Conservation (phyloP, 2,113 vertebrate species). For the Galemys pyrenaicus region DNA sequence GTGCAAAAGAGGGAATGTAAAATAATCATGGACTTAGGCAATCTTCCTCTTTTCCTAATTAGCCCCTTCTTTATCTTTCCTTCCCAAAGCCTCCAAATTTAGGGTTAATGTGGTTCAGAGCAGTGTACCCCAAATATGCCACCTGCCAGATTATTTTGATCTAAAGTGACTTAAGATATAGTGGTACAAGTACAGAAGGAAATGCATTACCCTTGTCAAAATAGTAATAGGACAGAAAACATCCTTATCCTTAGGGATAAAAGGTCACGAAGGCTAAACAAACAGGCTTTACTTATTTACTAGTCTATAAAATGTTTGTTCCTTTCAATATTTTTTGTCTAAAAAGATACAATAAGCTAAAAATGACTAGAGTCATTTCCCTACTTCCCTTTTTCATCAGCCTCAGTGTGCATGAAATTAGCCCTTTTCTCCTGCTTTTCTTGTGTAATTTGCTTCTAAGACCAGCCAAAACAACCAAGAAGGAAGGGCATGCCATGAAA, state of each 20-base stretch:
- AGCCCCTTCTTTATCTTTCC: not conserved
- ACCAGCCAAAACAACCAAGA: not conserved
- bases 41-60: rapidly evolving
- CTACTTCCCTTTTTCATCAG: not conserved
- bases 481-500: not conserved
- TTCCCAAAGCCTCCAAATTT: not conserved
- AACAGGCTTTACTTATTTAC: not conserved
- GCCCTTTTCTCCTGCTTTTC: not conserved
- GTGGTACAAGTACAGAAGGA: not conserved
- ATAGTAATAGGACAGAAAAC: not conserved
- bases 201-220: too few relatives aligned
- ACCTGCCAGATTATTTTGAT: not conserved
- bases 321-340: not conserved
- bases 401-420: not conserved
- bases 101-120: not conserved
- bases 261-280: not conserved
- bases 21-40: not conserved
- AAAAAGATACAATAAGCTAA: not conserved
- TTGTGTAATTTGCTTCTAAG: not conserved
- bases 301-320: not conserved
- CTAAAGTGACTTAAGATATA: not conserved
- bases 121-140: not conserved
- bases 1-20: not conserved
- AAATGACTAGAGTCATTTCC: too few relatives aligned
- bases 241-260: not conserved